Evolutionary conservation across 2,888 invertebrate species (phyloP).

Genomic region (Plagodis dolabraria): DNA sequence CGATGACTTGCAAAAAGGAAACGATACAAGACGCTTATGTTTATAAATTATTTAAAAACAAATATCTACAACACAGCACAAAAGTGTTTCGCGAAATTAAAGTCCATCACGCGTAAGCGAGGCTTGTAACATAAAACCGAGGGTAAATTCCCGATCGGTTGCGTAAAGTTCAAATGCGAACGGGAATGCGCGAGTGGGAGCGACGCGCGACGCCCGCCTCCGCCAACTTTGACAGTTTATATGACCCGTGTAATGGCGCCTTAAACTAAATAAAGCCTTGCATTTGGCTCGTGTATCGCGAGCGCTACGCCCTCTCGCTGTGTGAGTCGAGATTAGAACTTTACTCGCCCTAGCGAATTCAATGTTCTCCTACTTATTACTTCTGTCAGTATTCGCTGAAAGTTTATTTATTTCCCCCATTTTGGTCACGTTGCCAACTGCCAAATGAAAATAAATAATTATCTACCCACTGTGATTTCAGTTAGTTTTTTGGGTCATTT

Average conservation of each 20-base stretch:
- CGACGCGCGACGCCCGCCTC: conserved; percentile 49
- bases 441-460: conserved; percentile 30
- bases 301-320: conserved; percentile 66
- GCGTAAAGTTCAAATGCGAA: conserved; percentile 52
- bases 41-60: neutral
- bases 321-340: conserved; percentile 70
- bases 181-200: conserved; percentile 44
- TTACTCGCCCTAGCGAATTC: conserved; percentile 39
- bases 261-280: conserved; percentile 82
- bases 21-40: too few species aligned
- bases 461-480: conserved; percentile 11
- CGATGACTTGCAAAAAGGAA: too few species aligned
- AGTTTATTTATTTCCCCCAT: conserved; percentile 31
- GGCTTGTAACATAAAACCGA: conserved; percentile 55
- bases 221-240: conserved; percentile 81
- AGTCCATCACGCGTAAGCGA: conserved; percentile 46
- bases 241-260: conserved; percentile 83
- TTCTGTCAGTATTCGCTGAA: conserved; percentile 36
- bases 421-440: conserved; percentile 29
- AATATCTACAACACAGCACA: neutral
- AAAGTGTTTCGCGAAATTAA: conserved; percentile 21
- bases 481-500: conserved; percentile 11
- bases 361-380: conserved; percentile 37
- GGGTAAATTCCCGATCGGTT: conserved; percentile 61
- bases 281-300: conserved; percentile 63